Conservation (phyloP, 2,888 invertebrate species). For the Acanthoscelides obtectus region DNA sequence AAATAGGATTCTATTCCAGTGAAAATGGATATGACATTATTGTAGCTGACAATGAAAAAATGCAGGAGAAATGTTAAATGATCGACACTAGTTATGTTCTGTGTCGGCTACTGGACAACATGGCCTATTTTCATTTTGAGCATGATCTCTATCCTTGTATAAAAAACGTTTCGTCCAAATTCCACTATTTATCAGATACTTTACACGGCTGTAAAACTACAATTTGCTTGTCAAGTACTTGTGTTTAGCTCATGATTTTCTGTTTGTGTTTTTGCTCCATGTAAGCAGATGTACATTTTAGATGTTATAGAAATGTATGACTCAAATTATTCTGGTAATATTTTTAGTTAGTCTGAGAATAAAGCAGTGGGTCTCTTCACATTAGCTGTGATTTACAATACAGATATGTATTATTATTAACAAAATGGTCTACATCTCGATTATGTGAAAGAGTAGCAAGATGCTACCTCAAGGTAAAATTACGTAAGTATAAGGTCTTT, state of each 20-base stretch:
- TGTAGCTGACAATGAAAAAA: background rate
- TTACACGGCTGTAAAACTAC: background rate
- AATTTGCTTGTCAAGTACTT: background rate
- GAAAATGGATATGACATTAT: background rate
- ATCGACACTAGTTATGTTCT: no score
- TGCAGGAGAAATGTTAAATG: no score
- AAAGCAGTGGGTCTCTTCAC: slow-evolving; percentile 42
- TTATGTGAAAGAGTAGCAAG: slow-evolving; percentile 3
- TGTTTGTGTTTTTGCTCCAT: background rate
- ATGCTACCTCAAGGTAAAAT: background rate
- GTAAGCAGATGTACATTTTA: background rate
- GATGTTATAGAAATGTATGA: background rate
- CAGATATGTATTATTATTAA: slow-evolving; percentile 30
- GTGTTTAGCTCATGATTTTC: background rate
- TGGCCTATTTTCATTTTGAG: background rate
- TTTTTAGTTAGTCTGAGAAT: slow-evolving; percentile 26
- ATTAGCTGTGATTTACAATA: slow-evolving; percentile 47
- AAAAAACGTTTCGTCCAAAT: background rate
- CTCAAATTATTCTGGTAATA: slow-evolving; percentile 17
- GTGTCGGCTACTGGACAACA: background rate
- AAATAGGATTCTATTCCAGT: background rate
- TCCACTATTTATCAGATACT: background rate
- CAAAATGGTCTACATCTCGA: slow-evolving; percentile 25
- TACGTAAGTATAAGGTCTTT: background rate
- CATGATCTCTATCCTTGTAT: background rate